phyloP scores from a whole-genome alignment of 64 coral and sea anemone genomes.

The Montipora efflorescens region DNA sequence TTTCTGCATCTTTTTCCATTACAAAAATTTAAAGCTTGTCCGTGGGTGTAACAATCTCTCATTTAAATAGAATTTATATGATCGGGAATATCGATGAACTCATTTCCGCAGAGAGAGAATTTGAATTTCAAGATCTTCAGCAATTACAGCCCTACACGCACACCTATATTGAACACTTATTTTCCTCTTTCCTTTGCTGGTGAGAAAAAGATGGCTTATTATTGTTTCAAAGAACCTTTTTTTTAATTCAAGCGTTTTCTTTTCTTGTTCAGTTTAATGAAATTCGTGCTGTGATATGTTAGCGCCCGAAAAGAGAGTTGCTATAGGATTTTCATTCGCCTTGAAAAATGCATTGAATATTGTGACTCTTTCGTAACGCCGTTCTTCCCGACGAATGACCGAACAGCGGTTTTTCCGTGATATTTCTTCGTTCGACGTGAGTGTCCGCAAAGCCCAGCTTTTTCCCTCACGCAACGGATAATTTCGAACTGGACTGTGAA shows the following conservation, averaged over 20 bases:
- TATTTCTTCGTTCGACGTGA: background rate
- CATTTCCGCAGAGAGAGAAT: background rate
- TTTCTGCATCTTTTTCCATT: background rate
- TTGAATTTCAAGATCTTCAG: slow-evolving; percentile 15
- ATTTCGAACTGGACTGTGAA: background rate
- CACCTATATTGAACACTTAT: background rate
- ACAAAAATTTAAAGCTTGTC: background rate
- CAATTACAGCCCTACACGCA: background rate
- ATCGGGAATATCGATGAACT: background rate
- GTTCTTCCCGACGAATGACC: slow-evolving; percentile 23
- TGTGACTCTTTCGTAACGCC: background rate
- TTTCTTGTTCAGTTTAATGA: background rate
- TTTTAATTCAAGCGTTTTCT: background rate
- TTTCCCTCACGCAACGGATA: background rate
- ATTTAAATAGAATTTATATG: background rate
- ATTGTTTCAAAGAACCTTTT: background rate
- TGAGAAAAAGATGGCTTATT: background rate
- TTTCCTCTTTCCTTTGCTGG: background rate
- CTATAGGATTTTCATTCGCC: slow-evolving; percentile 22
- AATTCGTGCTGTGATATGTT: background rate
- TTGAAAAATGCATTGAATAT: slow-evolving; percentile 53
- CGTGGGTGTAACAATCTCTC: background rate
- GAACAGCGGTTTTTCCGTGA: background rate
- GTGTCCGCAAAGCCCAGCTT: background rate
- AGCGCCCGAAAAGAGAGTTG: slow-evolving; percentile 5